Percentiles rank a stretch among this genome's conserved stretches.
These are phyloP conservation scores for Chelonoidis abingdonii DNA, from an alignment of 2,113 vertebrate genomes.

Conservation along the genomic window DNA sequence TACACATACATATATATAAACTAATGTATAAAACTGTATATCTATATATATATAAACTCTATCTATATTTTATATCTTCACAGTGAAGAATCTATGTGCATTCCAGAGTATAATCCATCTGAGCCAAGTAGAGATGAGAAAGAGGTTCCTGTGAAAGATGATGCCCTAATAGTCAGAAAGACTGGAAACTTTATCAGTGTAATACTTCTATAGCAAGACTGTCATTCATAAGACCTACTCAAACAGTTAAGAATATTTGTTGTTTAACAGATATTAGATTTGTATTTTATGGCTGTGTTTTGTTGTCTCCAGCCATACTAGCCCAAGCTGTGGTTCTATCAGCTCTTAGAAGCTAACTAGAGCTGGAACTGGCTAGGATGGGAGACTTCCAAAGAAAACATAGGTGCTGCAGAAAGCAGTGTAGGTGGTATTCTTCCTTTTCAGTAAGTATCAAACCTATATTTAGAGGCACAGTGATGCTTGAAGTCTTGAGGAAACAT, in stretches of 20 bases:
- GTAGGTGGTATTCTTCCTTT: neutral
- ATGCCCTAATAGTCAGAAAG: slow-evolving; percentile 64
- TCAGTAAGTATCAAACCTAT: neutral
- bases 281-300: slow-evolving; percentile 62
- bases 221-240: slow-evolving; percentile 61
- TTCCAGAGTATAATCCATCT: slow-evolving; percentile 67
- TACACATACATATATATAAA: neutral
- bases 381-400: neutral
- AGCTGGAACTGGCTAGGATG: neutral
- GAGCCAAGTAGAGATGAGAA: slow-evolving; percentile 70
- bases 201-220: slow-evolving; percentile 62
- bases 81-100: slow-evolving; percentile 72
- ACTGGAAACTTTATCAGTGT: slow-evolving; percentile 60
- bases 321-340: slow-evolving; percentile 38
- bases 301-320: slow-evolving; percentile 60
- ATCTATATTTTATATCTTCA: slow-evolving; percentile 62
- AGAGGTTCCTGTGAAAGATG: slow-evolving; percentile 66
- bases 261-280: slow-evolving; percentile 53
- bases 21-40: slow-evolving; percentile 30
- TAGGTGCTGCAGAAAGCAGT: neutral
- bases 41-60: slow-evolving; percentile 39
- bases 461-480: neutral
- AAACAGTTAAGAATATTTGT: slow-evolving; percentile 66
- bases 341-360: neutral
- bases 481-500: neutral